Conservation (phyloP, 2,113 vertebrate species). For the Phylloscopus trochiloides region DNA sequence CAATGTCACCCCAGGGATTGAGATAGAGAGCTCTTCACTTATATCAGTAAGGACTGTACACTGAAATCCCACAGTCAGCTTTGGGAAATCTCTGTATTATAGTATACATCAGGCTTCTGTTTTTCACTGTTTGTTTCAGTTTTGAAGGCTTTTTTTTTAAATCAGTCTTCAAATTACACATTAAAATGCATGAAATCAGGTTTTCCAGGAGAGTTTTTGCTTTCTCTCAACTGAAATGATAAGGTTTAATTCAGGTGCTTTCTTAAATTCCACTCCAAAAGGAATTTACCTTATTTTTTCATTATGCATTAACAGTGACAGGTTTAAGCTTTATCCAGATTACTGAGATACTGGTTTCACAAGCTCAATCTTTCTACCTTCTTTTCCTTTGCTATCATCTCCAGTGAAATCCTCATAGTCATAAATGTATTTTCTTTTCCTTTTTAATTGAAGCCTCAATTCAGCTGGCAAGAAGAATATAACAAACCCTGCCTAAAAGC, state of each 20-base stretch:
- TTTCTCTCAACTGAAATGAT: background rate
- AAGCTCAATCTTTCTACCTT: background rate
- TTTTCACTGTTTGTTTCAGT: background rate
- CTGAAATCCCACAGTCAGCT: conserved; percentile 37
- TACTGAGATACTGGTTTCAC: conserved; percentile 17
- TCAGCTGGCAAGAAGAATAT: background rate
- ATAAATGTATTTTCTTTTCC: background rate
- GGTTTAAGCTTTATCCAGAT: conserved; percentile 53
- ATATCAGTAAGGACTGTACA: background rate
- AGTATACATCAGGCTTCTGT: background rate
- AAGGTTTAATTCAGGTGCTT: conserved; percentile 2
- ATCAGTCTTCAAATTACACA: background rate
- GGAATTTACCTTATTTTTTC: conserved; percentile 25
- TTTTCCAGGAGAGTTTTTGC: background rate
- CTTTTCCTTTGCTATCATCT: background rate
- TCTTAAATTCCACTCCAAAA: background rate
- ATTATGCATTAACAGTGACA: conserved; percentile 1
- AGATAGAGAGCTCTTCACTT: conserved; percentile 17
- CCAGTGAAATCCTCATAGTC: background rate
- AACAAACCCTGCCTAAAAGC: background rate
- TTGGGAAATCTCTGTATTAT: conserved; percentile 20
- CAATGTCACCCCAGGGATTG: background rate
- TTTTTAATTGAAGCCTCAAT: conserved; percentile 11
- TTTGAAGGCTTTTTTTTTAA: background rate
- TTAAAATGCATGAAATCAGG: background rate